These are phyloP conservation scores for Ptychoptera contaminata DNA, from an alignment of 2,888 invertebrate species.

Conservation along the genomic window DNA sequence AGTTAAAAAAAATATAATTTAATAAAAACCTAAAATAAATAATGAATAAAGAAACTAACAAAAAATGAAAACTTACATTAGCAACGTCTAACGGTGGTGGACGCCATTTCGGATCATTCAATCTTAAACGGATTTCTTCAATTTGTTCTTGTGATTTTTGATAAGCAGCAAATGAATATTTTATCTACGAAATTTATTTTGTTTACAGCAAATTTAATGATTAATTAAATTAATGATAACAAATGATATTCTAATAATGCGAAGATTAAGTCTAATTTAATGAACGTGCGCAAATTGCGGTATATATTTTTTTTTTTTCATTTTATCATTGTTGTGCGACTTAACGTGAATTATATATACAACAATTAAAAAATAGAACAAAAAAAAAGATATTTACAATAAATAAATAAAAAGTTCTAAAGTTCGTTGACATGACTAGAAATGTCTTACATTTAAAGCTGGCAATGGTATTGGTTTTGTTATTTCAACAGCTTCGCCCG, in stretches of 20 bases:
- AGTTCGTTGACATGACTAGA: not conserved
- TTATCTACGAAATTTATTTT: constrained; percentile 36
- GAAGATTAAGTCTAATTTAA: constrained; percentile 14
- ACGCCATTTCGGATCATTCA: constrained; percentile 43
- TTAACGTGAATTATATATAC: not conserved
- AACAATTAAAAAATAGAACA: no score
- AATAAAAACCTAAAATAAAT: no score
- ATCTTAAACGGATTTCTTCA: constrained; percentile 37
- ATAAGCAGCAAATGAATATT: constrained; percentile 49
- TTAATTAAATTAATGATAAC: not conserved
- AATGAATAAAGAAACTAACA: no score
- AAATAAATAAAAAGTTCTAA: no score
- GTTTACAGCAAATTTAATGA: not conserved
- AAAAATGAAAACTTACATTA: constrained; percentile 37
- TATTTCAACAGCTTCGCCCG: constrained; percentile 37
- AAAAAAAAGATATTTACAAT: no score
- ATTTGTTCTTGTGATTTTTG: constrained; percentile 42
- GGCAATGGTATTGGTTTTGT: constrained; percentile 48
- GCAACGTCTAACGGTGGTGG: constrained; percentile 47
- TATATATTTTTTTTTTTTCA: not conserved
- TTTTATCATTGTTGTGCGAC: not conserved
- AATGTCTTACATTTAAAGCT: constrained; percentile 54
- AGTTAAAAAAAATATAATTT: no score
- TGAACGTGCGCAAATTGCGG: not conserved
- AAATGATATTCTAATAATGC: constrained; percentile 8